Percentiles rank a stretch among this genome's conserved stretches.
Evolutionary conservation across 92 coral and sea anemone species (phyloP).

Genomic region (Zoanthus solanderi): DNA sequence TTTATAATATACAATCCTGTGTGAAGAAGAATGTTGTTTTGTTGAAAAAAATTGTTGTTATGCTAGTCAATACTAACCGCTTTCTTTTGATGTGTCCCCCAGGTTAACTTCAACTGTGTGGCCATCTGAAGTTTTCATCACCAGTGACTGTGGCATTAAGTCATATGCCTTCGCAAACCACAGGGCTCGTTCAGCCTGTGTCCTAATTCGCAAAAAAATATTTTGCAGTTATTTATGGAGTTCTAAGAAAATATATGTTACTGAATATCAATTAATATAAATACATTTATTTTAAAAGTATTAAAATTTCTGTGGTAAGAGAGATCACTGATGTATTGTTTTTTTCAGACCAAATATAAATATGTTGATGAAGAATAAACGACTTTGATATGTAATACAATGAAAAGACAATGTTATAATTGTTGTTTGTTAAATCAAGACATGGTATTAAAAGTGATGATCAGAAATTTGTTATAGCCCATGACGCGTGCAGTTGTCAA

Average conservation of each 20-base stretch:
- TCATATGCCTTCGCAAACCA: constrained; percentile 28
- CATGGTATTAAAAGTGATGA: not conserved
- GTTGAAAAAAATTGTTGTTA: not conserved
- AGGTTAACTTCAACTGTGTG: not conserved
- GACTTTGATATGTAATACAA: constrained; percentile 18
- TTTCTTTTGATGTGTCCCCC: not conserved
- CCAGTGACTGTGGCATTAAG: constrained; percentile 7
- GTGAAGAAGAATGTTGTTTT: not conserved
- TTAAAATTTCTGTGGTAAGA: not conserved
- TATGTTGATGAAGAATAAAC: not conserved
- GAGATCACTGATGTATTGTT: constrained; percentile 5
- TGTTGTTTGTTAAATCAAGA: constrained; percentile 12
- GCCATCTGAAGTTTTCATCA: not conserved
- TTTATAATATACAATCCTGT: not conserved
- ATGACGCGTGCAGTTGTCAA: constrained; percentile 10
- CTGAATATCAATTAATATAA: constrained; percentile 5
- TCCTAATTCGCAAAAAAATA: not conserved
- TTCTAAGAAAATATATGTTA: constrained; percentile 17
- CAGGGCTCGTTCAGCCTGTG: constrained; percentile 21
- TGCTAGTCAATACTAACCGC: not conserved
- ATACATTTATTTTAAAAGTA: constrained; percentile 8
- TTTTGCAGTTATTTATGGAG: not conserved
- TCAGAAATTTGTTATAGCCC: not conserved
- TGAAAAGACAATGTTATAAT: not conserved
- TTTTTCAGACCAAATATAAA: constrained; percentile 4